phyloP scores from a whole-genome alignment of 2,888 invertebrate species.

The Andrena flavipes region DNA sequence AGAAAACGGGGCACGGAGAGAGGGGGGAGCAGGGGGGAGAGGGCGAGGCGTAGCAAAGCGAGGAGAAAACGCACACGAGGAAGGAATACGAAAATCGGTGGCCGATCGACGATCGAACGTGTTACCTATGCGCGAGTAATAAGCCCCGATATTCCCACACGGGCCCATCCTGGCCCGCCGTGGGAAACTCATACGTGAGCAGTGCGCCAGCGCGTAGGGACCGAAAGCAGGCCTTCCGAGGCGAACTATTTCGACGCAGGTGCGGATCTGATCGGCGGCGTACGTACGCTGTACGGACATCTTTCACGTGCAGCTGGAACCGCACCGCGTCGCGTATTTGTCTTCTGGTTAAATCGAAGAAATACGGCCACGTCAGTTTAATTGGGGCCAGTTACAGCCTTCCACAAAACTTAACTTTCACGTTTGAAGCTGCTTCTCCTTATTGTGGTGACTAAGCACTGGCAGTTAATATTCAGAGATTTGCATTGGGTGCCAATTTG shows the following conservation, averaged over 20 bases:
- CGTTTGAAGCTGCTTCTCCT: too few relatives aligned
- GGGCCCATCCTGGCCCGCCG: constrained; percentile 78
- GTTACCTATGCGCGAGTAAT: constrained; percentile 82
- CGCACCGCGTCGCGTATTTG: constrained; percentile 30
- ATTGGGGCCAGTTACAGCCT: constrained; percentile 45
- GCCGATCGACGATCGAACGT: constrained; percentile 73
- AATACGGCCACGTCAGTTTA: constrained; percentile 45
- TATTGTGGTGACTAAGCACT: too few relatives aligned
- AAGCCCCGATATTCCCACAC: constrained; percentile 83
- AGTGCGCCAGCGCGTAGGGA: constrained; percentile 33
- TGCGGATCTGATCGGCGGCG: constrained; percentile 59
- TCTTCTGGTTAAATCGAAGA: constrained; percentile 41
- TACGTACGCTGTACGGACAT: constrained; percentile 37
- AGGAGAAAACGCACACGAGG: constrained; percentile 72
- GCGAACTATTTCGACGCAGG: constrained; percentile 60
- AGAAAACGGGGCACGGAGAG: neutral
- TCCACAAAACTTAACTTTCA: neutral
- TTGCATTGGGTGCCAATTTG: too few relatives aligned
- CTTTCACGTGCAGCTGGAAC: constrained; percentile 64
- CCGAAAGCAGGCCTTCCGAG: constrained; percentile 33
- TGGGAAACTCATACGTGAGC: constrained; percentile 85
- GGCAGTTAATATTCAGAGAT: too few relatives aligned
- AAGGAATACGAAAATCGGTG: constrained; percentile 82
- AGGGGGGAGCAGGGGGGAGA: constrained; percentile 5
- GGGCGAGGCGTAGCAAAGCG: neutral